A percentile compares a stretch with the other conserved stretches of the same genome.
Evolutionary conservation across 1,140 invertebrate genomes (phyloP).

Genomic region (Pomacea maculata): DNA sequence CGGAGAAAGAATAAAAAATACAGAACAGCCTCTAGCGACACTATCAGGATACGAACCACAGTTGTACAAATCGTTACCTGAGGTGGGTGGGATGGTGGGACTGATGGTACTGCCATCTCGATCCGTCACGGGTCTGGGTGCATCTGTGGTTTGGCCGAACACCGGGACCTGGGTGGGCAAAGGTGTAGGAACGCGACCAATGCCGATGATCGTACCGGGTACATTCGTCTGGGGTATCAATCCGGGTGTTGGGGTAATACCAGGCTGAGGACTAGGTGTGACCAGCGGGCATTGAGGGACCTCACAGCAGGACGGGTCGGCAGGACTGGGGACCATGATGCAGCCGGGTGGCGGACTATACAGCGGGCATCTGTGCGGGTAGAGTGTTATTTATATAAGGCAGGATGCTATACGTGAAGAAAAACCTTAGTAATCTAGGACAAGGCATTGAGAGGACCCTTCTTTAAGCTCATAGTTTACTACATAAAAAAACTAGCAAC

Average conservation of each 20-base stretch:
- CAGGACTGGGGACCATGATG: conserved; percentile 35
- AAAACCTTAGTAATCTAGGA: too few relatives aligned
- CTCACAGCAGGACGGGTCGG: conserved; percentile 50
- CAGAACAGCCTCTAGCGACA: neutral
- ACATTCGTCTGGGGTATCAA: neutral
- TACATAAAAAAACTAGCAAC: too few relatives aligned
- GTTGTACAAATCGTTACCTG: neutral
- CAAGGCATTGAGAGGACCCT: too few relatives aligned
- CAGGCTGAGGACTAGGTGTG: conserved; percentile 16
- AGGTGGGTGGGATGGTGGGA: neutral
- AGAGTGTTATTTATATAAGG: neutral
- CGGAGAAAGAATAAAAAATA: neutral
- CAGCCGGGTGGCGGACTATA: conserved; percentile 35
- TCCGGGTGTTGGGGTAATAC: conserved; percentile 19
- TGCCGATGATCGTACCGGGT: conserved; percentile 16
- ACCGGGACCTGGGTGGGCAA: conserved; percentile 21
- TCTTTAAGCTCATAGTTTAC: too few relatives aligned
- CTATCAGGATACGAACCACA: too few relatives aligned
- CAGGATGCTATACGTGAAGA: too few relatives aligned
- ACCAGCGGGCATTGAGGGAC: conserved; percentile 41
- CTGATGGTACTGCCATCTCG: conserved; percentile 7
- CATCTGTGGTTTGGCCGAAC: conserved; percentile 6
- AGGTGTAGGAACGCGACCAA: conserved; percentile 24
- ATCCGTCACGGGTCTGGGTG: neutral
- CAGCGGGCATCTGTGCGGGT: conserved; percentile 34